Percentiles rank a stretch among this genome's conserved stretches.
Conservation (phyloP, 2,113 vertebrate genomes). For the Rhagologus leucostigma region DNA sequence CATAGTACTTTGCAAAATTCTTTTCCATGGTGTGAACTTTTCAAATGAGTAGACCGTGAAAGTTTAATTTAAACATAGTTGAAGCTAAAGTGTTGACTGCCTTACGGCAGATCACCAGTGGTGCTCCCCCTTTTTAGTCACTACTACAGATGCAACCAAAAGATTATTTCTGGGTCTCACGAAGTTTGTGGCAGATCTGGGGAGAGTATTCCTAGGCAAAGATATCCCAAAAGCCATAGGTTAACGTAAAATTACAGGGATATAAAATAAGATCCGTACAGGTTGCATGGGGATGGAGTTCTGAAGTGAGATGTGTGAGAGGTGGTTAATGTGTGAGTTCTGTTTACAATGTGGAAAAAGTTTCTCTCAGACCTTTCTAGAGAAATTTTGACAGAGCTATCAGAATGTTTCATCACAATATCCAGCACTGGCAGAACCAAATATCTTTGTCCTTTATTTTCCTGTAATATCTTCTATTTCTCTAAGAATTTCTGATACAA, state of each 20-base stretch:
- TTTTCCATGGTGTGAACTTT: neutral
- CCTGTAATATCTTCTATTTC: neutral
- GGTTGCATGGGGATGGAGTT: neutral
- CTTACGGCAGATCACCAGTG: neutral
- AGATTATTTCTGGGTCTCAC: neutral
- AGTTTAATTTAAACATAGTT: neutral
- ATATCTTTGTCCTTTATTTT: neutral
- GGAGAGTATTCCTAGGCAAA: neutral
- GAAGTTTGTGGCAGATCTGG: neutral
- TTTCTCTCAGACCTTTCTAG: neutral
- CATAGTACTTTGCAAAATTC: neutral
- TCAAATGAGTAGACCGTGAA: neutral
- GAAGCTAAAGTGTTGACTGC: neutral
- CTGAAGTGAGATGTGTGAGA: neutral
- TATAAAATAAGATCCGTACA: neutral
- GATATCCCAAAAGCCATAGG: neutral
- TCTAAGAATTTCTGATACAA: neutral
- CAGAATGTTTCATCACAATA: neutral
- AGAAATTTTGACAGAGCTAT: neutral
- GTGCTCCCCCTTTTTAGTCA: neutral
- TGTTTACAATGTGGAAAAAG: neutral
- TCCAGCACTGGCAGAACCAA: neutral
- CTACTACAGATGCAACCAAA: neutral
- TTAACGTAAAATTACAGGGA: neutral
- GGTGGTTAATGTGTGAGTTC: neutral